Conservation (phyloP, 2,113 vertebrate genomes). For the Leucoraja erinaceus region DNA sequence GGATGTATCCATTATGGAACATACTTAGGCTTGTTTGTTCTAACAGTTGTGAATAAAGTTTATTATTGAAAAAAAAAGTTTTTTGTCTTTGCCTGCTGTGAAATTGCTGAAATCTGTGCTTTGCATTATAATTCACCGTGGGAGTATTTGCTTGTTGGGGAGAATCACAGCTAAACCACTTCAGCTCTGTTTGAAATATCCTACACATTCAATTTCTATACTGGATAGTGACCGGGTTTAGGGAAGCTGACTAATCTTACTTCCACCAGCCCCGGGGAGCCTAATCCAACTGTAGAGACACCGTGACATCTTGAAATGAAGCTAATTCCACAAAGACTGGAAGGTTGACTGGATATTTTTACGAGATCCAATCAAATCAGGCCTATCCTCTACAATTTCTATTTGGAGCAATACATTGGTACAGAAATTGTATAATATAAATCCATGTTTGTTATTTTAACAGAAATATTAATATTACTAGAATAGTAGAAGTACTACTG, state of each 20-base stretch:
- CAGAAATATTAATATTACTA: not conserved
- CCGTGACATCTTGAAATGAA: not conserved
- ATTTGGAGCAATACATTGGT: not conserved
- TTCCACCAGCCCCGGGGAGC: not conserved
- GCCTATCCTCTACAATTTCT: not conserved
- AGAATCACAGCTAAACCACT: not conserved
- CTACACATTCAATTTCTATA: not conserved
- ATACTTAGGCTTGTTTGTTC: slow-evolving; percentile 18
- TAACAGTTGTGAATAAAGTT: not conserved
- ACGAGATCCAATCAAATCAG: not conserved
- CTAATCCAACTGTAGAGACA: not conserved
- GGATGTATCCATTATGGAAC: not conserved
- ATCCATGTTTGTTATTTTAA: not conserved
- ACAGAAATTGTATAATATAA: not conserved
- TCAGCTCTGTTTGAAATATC: not conserved
- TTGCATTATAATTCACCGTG: not conserved
- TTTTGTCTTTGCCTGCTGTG: not conserved
- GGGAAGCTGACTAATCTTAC: not conserved
- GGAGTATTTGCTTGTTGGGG: not conserved
- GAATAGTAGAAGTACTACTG: not conserved
- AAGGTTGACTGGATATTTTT: not conserved
- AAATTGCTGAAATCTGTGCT: not conserved
- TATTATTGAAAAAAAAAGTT: not conserved
- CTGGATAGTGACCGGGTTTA: not conserved
- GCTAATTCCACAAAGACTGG: not conserved